These are phyloP conservation scores for Nasonovia ribisnigri DNA, from an alignment of 2,888 invertebrate genomes.

Conservation along the genomic window DNA sequence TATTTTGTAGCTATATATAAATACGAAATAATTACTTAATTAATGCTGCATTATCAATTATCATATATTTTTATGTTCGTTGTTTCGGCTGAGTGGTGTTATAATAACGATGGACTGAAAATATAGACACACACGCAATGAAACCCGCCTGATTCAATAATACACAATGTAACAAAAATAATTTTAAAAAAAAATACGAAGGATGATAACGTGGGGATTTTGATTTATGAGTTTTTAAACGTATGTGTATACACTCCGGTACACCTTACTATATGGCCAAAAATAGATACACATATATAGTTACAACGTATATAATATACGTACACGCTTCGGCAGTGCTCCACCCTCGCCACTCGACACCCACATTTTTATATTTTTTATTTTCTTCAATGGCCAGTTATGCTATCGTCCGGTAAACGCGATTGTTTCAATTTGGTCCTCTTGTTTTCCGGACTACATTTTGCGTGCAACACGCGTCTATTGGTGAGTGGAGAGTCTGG, in stretches of 20 bases:
- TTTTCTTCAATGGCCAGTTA: background rate
- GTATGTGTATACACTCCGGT: background rate
- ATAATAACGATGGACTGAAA: background rate
- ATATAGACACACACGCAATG: background rate
- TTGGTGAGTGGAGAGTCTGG: background rate
- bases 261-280: background rate
- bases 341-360: conserved; percentile 4
- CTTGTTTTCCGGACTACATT: background rate
- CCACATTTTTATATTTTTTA: background rate
- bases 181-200: background rate
- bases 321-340: background rate
- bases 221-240: conserved; percentile 54
- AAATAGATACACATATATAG: background rate
- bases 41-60: conserved; percentile 9
- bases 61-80: background rate
- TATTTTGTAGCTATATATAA: background rate
- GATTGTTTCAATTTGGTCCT: background rate
- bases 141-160: background rate
- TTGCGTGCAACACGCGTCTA: background rate
- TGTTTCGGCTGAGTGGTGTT: background rate
- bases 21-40: background rate
- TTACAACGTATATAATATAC: background rate
- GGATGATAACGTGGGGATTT: conserved; percentile 19
- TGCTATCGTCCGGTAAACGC: background rate
- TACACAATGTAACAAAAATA: background rate